phyloP scores from a whole-genome alignment of 1,140 invertebrate genomes.

The Drosophila leontia region DNA sequence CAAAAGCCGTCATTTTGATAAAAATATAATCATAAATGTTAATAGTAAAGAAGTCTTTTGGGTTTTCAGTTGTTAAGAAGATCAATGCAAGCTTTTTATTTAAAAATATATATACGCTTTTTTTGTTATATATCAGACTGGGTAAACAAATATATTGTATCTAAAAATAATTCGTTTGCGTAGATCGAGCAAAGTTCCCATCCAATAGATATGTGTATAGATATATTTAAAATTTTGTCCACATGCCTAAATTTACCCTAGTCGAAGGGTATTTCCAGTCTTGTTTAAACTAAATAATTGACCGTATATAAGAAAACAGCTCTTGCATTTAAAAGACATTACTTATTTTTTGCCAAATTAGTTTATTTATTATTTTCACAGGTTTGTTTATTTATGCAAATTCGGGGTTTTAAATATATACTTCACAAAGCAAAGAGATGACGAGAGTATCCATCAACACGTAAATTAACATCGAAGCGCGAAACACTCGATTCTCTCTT shows the following conservation, averaged over 20 bases:
- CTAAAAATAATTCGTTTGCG: conserved; percentile 66
- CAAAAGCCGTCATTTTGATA: neutral
- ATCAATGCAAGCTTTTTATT: neutral
- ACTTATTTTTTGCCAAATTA: neutral
- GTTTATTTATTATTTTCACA: neutral
- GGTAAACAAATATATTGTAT: conserved; percentile 38
- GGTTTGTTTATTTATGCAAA: neutral
- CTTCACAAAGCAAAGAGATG: neutral
- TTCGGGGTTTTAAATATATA: neutral
- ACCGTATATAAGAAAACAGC: no score
- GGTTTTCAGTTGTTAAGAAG: neutral
- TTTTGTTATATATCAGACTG: conserved; percentile 4
- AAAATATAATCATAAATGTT: neutral
- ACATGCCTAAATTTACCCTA: neutral
- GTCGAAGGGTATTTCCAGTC: neutral
- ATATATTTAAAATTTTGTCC: neutral
- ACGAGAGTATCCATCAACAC: conserved; percentile 4
- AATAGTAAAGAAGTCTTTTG: neutral
- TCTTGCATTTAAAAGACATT: neutral
- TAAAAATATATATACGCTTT: neutral
- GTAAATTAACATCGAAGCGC: conserved; percentile 24
- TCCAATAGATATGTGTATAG: neutral
- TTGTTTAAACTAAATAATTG: neutral
- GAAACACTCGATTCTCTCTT: conserved; percentile 27
- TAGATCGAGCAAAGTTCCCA: conserved; percentile 59